A percentile compares a stretch with the other conserved stretches of the same genome.
Evolutionary conservation across 2,113 vertebrate species (phyloP).

Genomic region (Synchiropus splendidus): DNA sequence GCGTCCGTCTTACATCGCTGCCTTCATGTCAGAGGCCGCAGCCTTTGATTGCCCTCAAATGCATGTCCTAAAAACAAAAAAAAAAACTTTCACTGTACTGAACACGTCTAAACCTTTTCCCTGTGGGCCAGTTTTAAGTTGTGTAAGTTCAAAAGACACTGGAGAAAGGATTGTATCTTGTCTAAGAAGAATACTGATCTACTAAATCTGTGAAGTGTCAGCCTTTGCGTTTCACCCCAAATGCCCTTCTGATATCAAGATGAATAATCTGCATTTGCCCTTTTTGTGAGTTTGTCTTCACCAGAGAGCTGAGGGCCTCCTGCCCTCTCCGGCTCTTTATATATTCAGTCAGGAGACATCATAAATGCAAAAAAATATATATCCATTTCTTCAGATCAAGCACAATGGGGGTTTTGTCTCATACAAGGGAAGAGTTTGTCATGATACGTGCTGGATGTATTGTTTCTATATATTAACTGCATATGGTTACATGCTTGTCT

Average conservation of each 20-base stretch:
- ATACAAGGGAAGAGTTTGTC: conserved; percentile 72
- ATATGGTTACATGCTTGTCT: conserved; percentile 73
- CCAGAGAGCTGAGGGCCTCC: too few species aligned
- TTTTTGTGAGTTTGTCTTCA: conserved; percentile 38
- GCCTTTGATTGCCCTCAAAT: too few species aligned
- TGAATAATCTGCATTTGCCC: conserved; percentile 60
- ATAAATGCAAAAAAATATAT: conserved; percentile 12
- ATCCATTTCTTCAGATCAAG: conserved; percentile 45
- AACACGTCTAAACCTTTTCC: too few species aligned
- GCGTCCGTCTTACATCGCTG: too few species aligned
- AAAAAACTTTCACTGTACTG: too few species aligned
- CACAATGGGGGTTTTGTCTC: conserved; percentile 69
- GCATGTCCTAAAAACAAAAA: too few species aligned
- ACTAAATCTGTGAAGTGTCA: conserved; percentile 18
- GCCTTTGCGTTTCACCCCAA: conserved; percentile 25
- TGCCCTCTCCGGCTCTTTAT: too few species aligned
- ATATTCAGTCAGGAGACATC: too few species aligned
- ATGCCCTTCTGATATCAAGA: conserved; percentile 42
- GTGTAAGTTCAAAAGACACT: conserved; percentile 21
- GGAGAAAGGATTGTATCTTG: conserved; percentile 21
- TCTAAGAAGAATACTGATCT: not conserved
- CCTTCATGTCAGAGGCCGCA: too few species aligned
- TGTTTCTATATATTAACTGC: conserved; percentile 67
- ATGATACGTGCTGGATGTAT: conserved; percentile 72
- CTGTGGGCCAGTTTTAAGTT: conserved; percentile 2